Evolutionary conservation across 2,888 invertebrate genomes (phyloP), one percentile per base, ranked within the genome.

Genomic region (Phyto melanocephala): DNA sequence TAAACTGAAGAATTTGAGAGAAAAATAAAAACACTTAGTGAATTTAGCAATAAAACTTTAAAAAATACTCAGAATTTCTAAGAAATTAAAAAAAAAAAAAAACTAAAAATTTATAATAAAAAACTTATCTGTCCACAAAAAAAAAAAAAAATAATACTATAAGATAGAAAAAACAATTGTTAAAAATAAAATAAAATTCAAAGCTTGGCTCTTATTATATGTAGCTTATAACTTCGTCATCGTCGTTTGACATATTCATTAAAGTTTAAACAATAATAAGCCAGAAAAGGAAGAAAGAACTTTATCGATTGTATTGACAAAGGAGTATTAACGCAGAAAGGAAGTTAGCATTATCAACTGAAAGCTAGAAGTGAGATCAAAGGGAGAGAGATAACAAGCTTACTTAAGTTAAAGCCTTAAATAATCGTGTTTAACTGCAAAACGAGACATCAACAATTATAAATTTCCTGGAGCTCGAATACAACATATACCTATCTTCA

Each of bases 271-370:
- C 4, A 28, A 28, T 28, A 5, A 28, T n/a, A n/a, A n/a, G n/a
- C n/a, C n/a, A n/a, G n/a, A 47, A 37, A 10, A 56, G 20, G 37
- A 37, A 8, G 52, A 22, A 67, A 58, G 17, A 35, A 58, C 58
- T 40, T 75, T 24, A 60, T 28, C 5, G 42, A 17, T 56, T 74
- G 45, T 72, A 20, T 58, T 65, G 65, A 72, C 10, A 20, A 47
- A n/a, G 24, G 67, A 80, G 72, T 67, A 77, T 75, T 84, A 62
- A 79, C 81, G 82, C 86, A 87, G 86, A 87, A 87, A 86, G 86
- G 85, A 75, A 47, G 63, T 68, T 60, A 70, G 67, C 40, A 76
- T 72, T 42, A 80, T 63, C 52, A 77, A 80, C 33, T 45, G 52
- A 45, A 40, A 50, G 35, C 54, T 17, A 70, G 60, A 22, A 40